These are phyloP conservation scores for Spongilla lacustris DNA, from an alignment of 37 sponge, comb jelly and placozoan species.

Conservation along the genomic window DNA sequence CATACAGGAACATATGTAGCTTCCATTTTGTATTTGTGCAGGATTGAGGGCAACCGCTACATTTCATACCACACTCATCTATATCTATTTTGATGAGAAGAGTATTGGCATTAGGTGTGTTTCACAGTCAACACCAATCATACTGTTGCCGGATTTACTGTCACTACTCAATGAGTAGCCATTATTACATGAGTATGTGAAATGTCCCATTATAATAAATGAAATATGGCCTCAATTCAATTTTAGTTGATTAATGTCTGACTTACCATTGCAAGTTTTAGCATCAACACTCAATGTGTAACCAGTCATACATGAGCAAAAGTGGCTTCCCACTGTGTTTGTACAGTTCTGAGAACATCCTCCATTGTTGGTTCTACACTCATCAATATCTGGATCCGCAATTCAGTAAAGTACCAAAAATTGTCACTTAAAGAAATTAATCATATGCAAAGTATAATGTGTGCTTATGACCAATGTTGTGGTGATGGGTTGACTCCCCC, in stretches of 20 bases:
- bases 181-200: too few relatives aligned
- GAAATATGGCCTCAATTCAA: too few relatives aligned
- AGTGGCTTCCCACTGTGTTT: neutral
- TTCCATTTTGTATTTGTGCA: neutral
- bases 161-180: too few relatives aligned
- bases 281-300: neutral
- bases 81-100: neutral
- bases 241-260: neutral
- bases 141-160: too few relatives aligned
- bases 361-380: neutral
- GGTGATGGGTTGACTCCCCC: too few relatives aligned
- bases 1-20: neutral
- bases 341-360: neutral
- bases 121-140: too few relatives aligned
- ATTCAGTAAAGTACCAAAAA: too few relatives aligned
- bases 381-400: conserved; percentile 9
- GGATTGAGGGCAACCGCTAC: neutral
- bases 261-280: neutral
- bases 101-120: neutral
- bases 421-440: too few relatives aligned
- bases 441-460: too few relatives aligned
- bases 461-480: too few relatives aligned
- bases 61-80: neutral
- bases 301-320: conserved; percentile 5
- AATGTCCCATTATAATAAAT: too few relatives aligned